Percentiles rank a stretch among this genome's conserved stretches.
These are phyloP conservation scores for Cactoblastis cactorum DNA, from an alignment of 2,888 invertebrate species.

Conservation along the genomic window DNA sequence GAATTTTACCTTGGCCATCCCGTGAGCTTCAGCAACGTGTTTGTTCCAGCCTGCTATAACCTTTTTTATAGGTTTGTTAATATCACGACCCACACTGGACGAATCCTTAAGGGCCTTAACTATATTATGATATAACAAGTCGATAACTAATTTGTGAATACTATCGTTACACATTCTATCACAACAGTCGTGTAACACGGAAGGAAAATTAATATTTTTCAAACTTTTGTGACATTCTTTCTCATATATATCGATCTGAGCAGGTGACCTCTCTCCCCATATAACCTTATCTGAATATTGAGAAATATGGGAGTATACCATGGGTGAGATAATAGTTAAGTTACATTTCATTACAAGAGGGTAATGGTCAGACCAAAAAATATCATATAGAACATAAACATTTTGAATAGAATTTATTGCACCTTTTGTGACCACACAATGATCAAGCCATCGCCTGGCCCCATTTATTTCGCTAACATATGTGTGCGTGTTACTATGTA, in stretches of 20 bases:
- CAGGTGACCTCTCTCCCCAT: too few relatives aligned
- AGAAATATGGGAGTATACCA: neutral
- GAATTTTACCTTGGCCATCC: constrained; percentile 11
- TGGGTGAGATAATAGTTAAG: neutral
- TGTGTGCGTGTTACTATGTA: neutral
- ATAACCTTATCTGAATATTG: too few relatives aligned
- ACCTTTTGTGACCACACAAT: neutral
- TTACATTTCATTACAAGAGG: neutral
- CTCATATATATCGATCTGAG: neutral
- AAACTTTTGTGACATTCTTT: neutral
- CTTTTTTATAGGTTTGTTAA: neutral
- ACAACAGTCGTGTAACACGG: neutral
- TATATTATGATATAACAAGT: neutral
- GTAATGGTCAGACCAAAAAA: neutral
- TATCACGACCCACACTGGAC: neutral
- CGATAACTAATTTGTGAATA: neutral
- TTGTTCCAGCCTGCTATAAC: neutral
- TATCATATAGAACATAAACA: neutral
- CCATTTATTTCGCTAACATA: neutral
- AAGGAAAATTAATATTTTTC: neutral
- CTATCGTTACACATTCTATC: neutral
- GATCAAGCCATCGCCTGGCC: neutral
- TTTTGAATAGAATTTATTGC: neutral
- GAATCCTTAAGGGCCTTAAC: neutral
- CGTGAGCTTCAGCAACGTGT: neutral